phyloP scores from a whole-genome alignment of 2,888 invertebrate species.

The Erynnis tages region DNA sequence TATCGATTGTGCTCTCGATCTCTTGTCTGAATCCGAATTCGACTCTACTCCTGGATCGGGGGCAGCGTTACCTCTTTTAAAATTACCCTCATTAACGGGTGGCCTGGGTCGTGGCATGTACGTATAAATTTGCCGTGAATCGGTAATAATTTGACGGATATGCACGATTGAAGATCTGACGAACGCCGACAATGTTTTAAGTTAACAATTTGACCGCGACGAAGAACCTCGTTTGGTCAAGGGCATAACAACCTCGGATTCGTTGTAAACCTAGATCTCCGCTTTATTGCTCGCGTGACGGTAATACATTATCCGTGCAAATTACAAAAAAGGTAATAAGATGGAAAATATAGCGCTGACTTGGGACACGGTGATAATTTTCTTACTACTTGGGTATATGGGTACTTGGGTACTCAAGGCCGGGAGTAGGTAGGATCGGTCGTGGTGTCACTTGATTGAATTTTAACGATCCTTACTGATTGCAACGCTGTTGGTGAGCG shows the following conservation, averaged over 20 bases:
- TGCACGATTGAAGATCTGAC: constrained; percentile 40
- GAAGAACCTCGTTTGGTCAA: constrained; percentile 64
- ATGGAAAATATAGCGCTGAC: constrained; percentile 7
- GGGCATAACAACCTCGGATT: constrained; percentile 59
- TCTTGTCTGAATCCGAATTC: not conserved
- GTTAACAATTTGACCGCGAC: constrained; percentile 53
- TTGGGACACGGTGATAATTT: constrained; percentile 1
- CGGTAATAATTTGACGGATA: constrained; percentile 32
- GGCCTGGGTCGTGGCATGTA: constrained; percentile 14
- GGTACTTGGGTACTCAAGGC: not conserved
- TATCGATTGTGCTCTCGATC: not conserved
- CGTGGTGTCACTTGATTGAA: constrained; percentile 44
- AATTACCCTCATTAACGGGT: constrained; percentile 11
- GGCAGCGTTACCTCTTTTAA: not conserved
- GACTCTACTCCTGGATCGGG: too few species aligned
- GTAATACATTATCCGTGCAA: constrained; percentile 32
- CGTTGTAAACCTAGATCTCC: constrained; percentile 48
- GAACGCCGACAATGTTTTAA: constrained; percentile 36
- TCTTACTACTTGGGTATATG: too few species aligned
- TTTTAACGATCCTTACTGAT: constrained; percentile 49
- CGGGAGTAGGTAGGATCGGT: constrained; percentile 1
- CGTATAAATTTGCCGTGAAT: constrained; percentile 27
- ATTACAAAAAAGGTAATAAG: constrained; percentile 7
- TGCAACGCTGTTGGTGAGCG: constrained; percentile 56
- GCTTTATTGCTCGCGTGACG: constrained; percentile 53